Base-by-base conservation (phyloP, 2,888 invertebrate species). In the Proisotoma minuta region DNA sequence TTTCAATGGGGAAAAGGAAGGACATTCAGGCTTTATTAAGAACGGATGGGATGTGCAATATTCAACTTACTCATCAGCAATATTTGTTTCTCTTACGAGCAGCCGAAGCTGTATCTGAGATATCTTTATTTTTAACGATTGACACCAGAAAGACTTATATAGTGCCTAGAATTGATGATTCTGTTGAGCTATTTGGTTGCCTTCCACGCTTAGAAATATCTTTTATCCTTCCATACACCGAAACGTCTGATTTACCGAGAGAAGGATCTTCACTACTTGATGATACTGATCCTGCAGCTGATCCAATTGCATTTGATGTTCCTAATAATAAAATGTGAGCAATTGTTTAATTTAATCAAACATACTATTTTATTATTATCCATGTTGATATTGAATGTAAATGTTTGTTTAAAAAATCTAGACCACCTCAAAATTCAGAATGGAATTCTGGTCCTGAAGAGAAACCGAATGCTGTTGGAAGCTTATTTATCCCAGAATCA, bases 41-140 rank as follows among this genome's bases (percentile, higher is more conserved):
- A 75, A 86, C 93, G 56, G 85, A 87, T 56, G 90, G 90, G 75
- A 81, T 94, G 75, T 86, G 94, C 57, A 91, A 91, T 69, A 81
- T 93, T 2, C 95, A 96, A 79, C 82, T 97, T 64, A 95, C 93
- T 81, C 95, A 95, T 78, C 93, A 90, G 79, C 95, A 96, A 80
- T 88, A 88, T 79, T 82, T 95, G 73, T 95, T 96, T 80, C 81
- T 96, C 57, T 79, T 94, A 78, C 82, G 95, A 57, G 82, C 93
- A 74, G 82, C 89, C 24, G 95, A 96, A 78, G 84, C 87, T 53
- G 78, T 91, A 29, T 83, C 88, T 0, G 91, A 91, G 78, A 69
- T 91, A 79, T 82, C 87, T 3, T 88, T 88, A 12, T 91, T 88
- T 80, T 78, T 92, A 40, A 84, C 87, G 1, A 82, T 89, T 63